A percentile compares a stretch with the other conserved stretches of the same genome.
Evolutionary conservation across 2,888 invertebrate genomes (phyloP).

Genomic region (Eupithecia tripunctaria): DNA sequence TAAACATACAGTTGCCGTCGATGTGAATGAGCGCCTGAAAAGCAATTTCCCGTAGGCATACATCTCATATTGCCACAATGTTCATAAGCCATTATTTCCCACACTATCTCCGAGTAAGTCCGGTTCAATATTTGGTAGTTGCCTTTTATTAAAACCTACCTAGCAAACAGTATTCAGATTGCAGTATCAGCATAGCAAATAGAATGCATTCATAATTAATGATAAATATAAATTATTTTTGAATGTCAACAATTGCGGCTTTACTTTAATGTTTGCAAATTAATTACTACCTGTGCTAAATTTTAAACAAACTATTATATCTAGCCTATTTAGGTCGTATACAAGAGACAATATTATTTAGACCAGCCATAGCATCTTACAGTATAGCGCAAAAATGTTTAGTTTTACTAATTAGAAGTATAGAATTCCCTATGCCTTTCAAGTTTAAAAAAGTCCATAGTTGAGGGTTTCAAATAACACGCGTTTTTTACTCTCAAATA

Average conservation of each 20-base stretch:
- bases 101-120: conserved; percentile 41
- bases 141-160: conserved; percentile 29
- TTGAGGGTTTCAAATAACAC: conserved; percentile 30
- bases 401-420: conserved; percentile 32
- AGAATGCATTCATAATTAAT: conserved; percentile 21
- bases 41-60: conserved; percentile 37
- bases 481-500: no score
- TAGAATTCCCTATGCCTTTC: conserved; percentile 40
- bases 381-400: conserved; percentile 26
- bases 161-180: conserved; percentile 26
- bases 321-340: conserved; percentile 15
- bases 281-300: conserved; percentile 18
- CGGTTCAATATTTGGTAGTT: conserved; percentile 36
- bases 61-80: conserved; percentile 31
- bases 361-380: conserved; percentile 25
- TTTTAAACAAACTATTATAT: conserved; percentile 9
- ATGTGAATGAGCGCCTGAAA: conserved; percentile 60
- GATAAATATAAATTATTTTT: conserved; percentile 16
- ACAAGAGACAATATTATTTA: conserved; percentile 14
- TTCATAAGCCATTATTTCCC: conserved; percentile 28
- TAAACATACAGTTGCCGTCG: conserved; percentile 49
- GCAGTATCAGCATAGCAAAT: conserved; percentile 31
- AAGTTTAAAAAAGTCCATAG: conserved; percentile 32
- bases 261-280: conserved; percentile 12
- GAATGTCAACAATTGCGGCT: conserved; percentile 13